Evolutionary conservation across 2,113 vertebrate species (phyloP).

Genomic region (Hiodon tergisus): DNA sequence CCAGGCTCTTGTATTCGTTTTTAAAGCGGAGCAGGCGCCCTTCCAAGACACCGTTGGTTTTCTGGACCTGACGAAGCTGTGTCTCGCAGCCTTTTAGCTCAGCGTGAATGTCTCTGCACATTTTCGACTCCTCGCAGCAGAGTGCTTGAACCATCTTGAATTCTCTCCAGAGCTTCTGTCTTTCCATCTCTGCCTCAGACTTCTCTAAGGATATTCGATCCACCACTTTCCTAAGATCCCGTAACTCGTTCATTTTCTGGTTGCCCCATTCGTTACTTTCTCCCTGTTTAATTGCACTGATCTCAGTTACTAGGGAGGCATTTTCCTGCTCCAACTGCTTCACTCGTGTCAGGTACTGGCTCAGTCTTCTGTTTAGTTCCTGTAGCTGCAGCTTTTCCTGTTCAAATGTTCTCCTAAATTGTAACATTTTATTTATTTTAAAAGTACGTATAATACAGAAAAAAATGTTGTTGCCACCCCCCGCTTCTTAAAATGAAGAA

Average conservation of each 20-base stretch:
- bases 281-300: conserved; percentile 56
- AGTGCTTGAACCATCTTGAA: conserved; percentile 56
- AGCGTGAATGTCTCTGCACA: conserved; percentile 57
- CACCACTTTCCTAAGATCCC: conserved; percentile 63
- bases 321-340: conserved; percentile 81
- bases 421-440: conserved; percentile 57
- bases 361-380: conserved; percentile 75
- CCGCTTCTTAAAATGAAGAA: background rate
- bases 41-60: conserved; percentile 66
- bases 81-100: conserved; percentile 57
- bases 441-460: background rate
- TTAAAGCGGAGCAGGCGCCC: conserved; percentile 65
- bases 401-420: conserved; percentile 65
- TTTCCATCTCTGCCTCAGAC: conserved; percentile 68
- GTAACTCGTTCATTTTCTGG: conserved; percentile 56
- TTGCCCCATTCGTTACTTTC: conserved; percentile 45
- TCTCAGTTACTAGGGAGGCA: conserved; percentile 61
- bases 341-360: conserved; percentile 76
- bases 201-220: conserved; percentile 66
- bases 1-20: conserved; percentile 61
- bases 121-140: conserved; percentile 53
- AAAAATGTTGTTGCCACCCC: background rate
- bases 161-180: conserved; percentile 64
- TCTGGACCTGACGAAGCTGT: conserved; percentile 56
- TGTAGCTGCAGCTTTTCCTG: conserved; percentile 73